These are phyloP conservation scores for Umimayanthus chanpuru DNA, from an alignment of 92 coral and sea anemone genomes.

Conservation along the genomic window DNA sequence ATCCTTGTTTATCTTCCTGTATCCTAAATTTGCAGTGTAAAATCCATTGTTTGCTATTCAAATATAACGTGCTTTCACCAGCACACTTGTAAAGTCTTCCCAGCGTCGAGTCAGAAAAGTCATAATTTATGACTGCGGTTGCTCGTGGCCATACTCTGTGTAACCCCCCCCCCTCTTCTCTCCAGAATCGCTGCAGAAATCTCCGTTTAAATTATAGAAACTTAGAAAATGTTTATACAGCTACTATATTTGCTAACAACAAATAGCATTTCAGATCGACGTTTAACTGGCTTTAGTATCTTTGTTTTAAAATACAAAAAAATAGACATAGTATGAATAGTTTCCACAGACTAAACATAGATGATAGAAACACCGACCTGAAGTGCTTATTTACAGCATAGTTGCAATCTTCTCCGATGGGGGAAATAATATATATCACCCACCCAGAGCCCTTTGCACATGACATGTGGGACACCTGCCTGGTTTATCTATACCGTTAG, in stretches of 20 bases:
- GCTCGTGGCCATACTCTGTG: background rate
- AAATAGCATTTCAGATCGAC: background rate
- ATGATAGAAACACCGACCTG: background rate
- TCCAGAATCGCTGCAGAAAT: background rate
- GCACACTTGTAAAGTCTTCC: constrained; percentile 4
- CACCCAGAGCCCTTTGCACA: background rate
- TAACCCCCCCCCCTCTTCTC: background rate
- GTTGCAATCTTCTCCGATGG: background rate
- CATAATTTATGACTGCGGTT: background rate
- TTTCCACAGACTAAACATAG: no score
- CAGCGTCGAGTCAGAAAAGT: constrained; percentile 1
- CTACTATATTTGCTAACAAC: background rate
- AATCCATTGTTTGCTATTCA: background rate
- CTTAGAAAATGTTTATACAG: background rate
- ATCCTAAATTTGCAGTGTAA: constrained; percentile 15
- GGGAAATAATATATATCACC: background rate
- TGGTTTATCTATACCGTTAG: background rate
- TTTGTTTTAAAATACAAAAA: no score
- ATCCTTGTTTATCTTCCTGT: background rate
- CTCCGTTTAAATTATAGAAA: no score
- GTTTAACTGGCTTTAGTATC: background rate
- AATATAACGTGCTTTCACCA: constrained; percentile 4
- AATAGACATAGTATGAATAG: no score
- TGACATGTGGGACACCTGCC: no score
- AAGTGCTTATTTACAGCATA: background rate